Evolutionary conservation across 2,113 vertebrate genomes (phyloP).

Genomic region (Zosterops japonicus): DNA sequence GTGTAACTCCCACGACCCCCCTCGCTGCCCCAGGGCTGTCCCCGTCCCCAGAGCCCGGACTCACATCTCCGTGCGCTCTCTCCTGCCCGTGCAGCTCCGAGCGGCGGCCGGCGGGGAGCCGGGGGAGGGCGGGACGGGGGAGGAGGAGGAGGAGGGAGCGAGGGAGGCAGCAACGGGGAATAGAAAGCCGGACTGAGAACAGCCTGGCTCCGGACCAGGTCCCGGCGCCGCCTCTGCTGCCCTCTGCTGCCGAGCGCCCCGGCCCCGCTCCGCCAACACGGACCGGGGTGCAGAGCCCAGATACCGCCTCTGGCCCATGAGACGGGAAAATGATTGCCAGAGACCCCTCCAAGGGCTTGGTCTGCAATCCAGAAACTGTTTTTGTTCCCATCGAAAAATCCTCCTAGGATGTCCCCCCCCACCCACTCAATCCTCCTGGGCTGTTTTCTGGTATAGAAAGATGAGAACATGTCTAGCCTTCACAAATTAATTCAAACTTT

Average conservation of each 20-base stretch:
- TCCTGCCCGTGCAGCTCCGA: background rate
- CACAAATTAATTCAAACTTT: background rate
- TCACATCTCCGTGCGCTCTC: slow-evolving; percentile 23
- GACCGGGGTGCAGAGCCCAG: background rate
- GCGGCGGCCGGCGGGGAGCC: background rate
- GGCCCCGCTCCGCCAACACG: rapidly evolving
- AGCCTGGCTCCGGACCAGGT: background rate
- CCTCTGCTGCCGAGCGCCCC: slow-evolving; percentile 27
- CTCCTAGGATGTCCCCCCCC: background rate
- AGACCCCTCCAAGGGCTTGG: background rate
- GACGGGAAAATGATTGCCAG: rapidly evolving
- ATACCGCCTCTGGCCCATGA: background rate
- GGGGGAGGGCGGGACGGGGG: background rate
- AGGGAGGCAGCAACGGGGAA: background rate
- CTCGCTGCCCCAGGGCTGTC: background rate
- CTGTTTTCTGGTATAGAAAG: background rate
- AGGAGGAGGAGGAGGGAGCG: background rate
- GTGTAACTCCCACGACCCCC: rapidly evolving
- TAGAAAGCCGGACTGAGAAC: background rate
- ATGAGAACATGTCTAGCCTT: background rate
- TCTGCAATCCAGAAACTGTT: background rate
- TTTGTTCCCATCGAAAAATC: background rate
- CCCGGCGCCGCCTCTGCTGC: slow-evolving; percentile 5
- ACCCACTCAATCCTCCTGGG: background rate
- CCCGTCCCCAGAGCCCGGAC: background rate